Conservation (phyloP, 2,888 invertebrate species). For the Meloe dianella region DNA sequence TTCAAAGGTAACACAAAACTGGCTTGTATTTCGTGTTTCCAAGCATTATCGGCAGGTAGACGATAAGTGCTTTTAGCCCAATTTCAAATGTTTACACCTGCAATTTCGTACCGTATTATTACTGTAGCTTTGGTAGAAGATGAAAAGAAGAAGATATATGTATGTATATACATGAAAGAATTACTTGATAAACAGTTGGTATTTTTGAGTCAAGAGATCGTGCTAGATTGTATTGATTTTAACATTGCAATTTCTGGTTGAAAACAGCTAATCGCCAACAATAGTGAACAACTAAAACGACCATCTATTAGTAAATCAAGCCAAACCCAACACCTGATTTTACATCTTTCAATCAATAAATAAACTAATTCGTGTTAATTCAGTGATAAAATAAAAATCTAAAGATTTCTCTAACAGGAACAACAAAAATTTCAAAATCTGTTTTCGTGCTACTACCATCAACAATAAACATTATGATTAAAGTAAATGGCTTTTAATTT, state of each 20-base stretch:
- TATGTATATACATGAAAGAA: neutral
- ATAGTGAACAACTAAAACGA: constrained; percentile 4
- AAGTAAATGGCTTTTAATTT: constrained; percentile 9
- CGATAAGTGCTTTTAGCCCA: constrained; percentile 4
- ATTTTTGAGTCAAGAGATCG: neutral
- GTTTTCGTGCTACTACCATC: neutral
- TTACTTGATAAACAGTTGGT: neutral
- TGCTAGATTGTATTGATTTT: neutral
- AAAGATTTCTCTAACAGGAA: neutral
- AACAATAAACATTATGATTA: neutral
- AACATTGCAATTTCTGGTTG: neutral
- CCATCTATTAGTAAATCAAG: constrained; percentile 1
- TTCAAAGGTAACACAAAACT: neutral
- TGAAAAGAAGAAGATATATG: neutral
- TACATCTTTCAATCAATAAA: constrained; percentile 2
- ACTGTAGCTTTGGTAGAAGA: neutral
- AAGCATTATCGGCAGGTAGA: constrained; percentile 10
- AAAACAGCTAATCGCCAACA: neutral
- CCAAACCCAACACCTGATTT: neutral
- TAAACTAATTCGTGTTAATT: constrained; percentile 1
- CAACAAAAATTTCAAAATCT: neutral
- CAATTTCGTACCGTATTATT: constrained; percentile 5
- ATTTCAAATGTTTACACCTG: constrained; percentile 8
- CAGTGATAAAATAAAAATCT: neutral
- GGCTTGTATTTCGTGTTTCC: neutral